A percentile compares a stretch with the other conserved stretches of the same genome.
Evolutionary conservation across 2,113 vertebrate species (phyloP).

Genomic region (Probosciger aterrimus): DNA sequence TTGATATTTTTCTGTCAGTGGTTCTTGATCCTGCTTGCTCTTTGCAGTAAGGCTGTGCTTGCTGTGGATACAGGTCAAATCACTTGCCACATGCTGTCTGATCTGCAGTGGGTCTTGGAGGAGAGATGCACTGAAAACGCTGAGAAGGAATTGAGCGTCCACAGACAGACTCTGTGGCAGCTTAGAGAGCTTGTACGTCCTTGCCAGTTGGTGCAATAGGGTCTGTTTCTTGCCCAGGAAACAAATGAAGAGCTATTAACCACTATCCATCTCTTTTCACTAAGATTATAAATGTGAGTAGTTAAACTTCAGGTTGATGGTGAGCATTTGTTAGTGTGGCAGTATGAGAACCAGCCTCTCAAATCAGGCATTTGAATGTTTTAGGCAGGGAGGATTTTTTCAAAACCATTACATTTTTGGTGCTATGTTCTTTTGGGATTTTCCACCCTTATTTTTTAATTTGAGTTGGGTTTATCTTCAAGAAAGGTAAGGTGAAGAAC

Average conservation of each 20-base stretch:
- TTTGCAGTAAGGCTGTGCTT: not conserved
- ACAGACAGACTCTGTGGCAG: accelerated
- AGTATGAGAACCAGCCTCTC: not conserved
- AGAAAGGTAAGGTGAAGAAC: not conserved
- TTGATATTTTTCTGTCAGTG: not conserved
- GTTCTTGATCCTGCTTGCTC: not conserved
- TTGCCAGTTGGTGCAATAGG: not conserved
- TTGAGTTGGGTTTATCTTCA: not conserved
- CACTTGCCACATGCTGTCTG: not conserved
- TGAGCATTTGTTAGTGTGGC: not conserved
- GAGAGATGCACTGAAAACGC: not conserved
- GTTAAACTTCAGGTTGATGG: not conserved
- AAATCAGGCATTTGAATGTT: not conserved
- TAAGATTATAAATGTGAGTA: not conserved
- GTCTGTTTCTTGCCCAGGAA: not conserved
- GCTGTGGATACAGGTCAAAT: not conserved
- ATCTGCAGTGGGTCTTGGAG: not conserved
- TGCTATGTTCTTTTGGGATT: not conserved
- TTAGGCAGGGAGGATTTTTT: not conserved
- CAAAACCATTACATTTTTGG: not conserved
- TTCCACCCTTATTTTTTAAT: not conserved
- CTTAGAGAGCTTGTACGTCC: not conserved
- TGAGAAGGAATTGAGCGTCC: not conserved
- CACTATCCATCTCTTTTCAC: not conserved
- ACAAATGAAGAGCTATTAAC: not conserved